Evolutionary conservation across 92 coral and sea anemone genomes (phyloP).

Genomic region (Umimayanthus chanpuru): DNA sequence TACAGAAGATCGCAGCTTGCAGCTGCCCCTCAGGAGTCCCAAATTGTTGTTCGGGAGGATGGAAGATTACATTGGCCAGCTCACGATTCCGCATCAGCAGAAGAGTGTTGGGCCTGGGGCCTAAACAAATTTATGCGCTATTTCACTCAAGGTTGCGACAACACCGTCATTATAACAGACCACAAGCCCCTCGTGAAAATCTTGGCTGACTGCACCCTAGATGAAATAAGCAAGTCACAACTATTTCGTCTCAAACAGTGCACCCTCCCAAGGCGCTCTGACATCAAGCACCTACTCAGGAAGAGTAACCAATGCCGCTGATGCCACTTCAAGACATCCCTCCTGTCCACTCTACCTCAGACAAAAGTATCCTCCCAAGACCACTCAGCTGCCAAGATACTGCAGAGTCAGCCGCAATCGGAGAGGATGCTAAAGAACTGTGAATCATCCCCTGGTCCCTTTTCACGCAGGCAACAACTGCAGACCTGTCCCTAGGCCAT

Average conservation of each 20-base stretch:
- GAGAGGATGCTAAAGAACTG: constrained; percentile 1
- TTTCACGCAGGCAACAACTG: constrained; percentile 48
- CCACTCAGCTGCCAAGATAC: background rate
- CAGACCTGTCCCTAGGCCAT: constrained; percentile 17
- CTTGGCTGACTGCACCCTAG: constrained; percentile 6
- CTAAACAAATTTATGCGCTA: constrained; percentile 21
- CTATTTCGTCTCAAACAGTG: background rate
- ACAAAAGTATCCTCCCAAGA: constrained; percentile 13
- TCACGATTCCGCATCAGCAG: constrained; percentile 24
- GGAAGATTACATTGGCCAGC: constrained; percentile 6
- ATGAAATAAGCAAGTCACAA: too few species aligned
- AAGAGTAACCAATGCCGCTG: constrained; percentile 38
- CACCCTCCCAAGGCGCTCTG: constrained; percentile 37
- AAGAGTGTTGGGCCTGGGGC: constrained; percentile 26
- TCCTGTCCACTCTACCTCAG: background rate
- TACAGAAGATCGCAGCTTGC: background rate
- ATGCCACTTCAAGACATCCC: constrained; percentile 26
- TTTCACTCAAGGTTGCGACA: constrained; percentile 40
- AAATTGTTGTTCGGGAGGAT: constrained; percentile 2
- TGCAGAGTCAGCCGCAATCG: constrained; percentile 32
- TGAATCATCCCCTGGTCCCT: too few species aligned
- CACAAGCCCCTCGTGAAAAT: constrained; percentile 30
- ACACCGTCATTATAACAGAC: background rate
- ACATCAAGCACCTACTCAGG: constrained; percentile 48
- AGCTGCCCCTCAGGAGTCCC: background rate